Evolutionary conservation across 2,113 vertebrate species (phyloP), one percentile per base, ranked within the genome.

Genomic region (Phodopus roborovskii): DNA sequence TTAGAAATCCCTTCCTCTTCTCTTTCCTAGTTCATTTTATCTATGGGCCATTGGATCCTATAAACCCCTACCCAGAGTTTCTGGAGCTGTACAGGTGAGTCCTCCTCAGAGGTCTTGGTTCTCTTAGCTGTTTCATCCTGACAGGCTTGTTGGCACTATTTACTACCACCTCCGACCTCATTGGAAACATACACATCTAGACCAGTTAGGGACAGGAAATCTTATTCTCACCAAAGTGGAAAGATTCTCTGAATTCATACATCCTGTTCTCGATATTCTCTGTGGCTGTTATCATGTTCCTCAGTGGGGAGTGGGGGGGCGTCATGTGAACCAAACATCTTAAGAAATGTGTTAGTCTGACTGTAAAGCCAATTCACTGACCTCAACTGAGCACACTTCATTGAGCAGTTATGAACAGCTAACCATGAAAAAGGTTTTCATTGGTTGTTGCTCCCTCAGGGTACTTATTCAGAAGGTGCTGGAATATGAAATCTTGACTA

Each of bases 21-120:
- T 98, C 60, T 98, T 98, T 92, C 98, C 82, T 42, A 99, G 99
- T 99, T 98, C 99, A 99, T 94, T 98, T 99, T 58, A 99, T 99
- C 98, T 99, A 99, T 0, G 99, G 99, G 60, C 99, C 99, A 5
- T 39, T 99, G 98, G 99, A 99, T 97, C 99, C 99, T 0, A 99
- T 99, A 89, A 99, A 99, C 96, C 99, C 99, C 10, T 98, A 99
- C 66, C 99, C 99, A 0, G 98, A 99, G 95, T 99, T 99, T 97
- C 98, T 99, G 97, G 99, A 98, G 94, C 99, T 99, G 78, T 99
- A 99, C 98, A 99, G 98, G 99, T 99, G 98, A 99, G 99, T 98
- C 60, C 88, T 71, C 45, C 95, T 74, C 19, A 26, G 75, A 94
- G 89, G 64, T n/a, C 73, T 92, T 17, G 39, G 39, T 50, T 88